Conservation (phyloP, 2,113 vertebrate genomes). For the Phalacrocorax brasilianus region DNA sequence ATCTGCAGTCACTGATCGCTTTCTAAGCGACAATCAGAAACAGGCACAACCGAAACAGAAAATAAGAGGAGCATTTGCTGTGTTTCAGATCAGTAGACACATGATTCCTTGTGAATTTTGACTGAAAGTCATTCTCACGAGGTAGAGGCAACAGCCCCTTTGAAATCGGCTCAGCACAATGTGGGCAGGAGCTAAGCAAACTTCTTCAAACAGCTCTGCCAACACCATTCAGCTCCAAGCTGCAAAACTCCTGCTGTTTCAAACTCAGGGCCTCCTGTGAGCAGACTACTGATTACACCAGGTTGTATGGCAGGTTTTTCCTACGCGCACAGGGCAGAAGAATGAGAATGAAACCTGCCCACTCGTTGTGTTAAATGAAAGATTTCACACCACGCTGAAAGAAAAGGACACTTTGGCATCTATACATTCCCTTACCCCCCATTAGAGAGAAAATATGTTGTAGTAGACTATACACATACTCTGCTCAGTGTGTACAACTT, state of each 20-base stretch:
- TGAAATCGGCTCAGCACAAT: slow-evolving; percentile 22
- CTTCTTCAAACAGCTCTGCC: slow-evolving; percentile 49
- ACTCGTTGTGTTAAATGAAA: not conserved
- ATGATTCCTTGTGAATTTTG: slow-evolving; percentile 38
- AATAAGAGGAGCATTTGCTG: not conserved
- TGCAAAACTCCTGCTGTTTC: slow-evolving; percentile 32
- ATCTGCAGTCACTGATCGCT: not conserved
- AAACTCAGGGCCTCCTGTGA: slow-evolving; percentile 6
- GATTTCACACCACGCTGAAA: not conserved
- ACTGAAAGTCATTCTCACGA: slow-evolving; percentile 33
- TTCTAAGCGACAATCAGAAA: not conserved
- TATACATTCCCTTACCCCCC: not conserved
- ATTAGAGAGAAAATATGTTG: not conserved
- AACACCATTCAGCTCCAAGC: slow-evolving; percentile 27
- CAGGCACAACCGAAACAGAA: not conserved
- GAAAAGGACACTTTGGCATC: not conserved
- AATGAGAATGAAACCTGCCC: not conserved
- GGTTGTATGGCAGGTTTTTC: slow-evolving; percentile 2
- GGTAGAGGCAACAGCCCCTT: not conserved
- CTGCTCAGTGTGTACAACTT: not conserved
- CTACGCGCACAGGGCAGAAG: not conserved
- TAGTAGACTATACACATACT: not conserved
- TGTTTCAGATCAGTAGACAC: not conserved
- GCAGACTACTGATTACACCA: slow-evolving; percentile 34
- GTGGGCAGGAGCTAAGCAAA: slow-evolving; percentile 26